phyloP scores from a whole-genome alignment of 2,888 invertebrate genomes.

The Microchrysa polita region DNA sequence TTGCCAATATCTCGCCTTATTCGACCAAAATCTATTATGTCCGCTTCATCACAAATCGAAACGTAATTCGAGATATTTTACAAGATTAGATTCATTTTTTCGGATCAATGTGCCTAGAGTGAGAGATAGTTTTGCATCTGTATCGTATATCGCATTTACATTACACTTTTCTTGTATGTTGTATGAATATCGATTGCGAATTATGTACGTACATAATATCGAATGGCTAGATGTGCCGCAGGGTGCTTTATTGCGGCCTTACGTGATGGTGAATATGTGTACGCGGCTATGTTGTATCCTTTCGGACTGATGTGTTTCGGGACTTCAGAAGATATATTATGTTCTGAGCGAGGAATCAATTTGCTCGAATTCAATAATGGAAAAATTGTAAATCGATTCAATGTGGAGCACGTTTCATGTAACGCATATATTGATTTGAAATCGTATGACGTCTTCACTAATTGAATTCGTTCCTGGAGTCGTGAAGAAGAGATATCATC shows the following conservation, averaged over 20 bases:
- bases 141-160: constrained; percentile 13
- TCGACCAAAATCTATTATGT: constrained; percentile 16
- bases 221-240: constrained; percentile 33
- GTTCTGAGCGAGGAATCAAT: constrained; percentile 39
- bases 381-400: constrained; percentile 36
- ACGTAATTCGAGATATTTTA: constrained; percentile 37
- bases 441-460: constrained; percentile 42
- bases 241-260: constrained; percentile 26
- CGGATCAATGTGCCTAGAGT: constrained; percentile 2
- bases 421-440: constrained; percentile 34
- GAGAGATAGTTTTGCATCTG: constrained; percentile 16
- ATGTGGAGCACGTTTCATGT: constrained; percentile 41
- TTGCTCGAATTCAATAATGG: constrained; percentile 42
- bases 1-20: background rate
- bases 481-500: background rate
- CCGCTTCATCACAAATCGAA: constrained; percentile 34
- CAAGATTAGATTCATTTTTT: constrained; percentile 39
- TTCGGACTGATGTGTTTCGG: constrained; percentile 23
- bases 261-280: constrained; percentile 17
- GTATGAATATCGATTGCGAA: constrained; percentile 7
- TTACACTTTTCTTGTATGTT: too few relatives aligned
- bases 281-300: background rate
- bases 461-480: constrained; percentile 42
- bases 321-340: constrained; percentile 33
- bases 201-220: too few relatives aligned